Evolutionary conservation across 2,797 vertebrate species (phyloP).

Genomic region (Anolis apletophallus): DNA sequence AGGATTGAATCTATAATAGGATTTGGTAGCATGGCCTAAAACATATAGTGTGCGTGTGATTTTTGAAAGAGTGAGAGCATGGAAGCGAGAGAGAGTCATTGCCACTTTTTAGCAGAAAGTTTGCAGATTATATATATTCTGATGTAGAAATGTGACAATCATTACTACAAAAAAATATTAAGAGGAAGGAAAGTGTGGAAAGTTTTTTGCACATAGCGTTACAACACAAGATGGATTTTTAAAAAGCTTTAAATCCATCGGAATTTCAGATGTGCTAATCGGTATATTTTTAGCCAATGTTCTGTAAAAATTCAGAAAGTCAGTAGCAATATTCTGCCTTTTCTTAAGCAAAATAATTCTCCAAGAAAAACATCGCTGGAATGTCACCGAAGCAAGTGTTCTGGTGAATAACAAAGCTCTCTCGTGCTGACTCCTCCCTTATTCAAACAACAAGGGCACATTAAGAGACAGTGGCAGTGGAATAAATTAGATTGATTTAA

Average conservation of each 20-base stretch:
- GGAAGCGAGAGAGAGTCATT: constrained; percentile 30
- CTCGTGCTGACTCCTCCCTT: constrained; percentile 49
- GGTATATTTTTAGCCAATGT: constrained; percentile 52
- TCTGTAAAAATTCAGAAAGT: constrained; percentile 46
- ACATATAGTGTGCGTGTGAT: constrained; percentile 56
- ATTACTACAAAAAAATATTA: neutral
- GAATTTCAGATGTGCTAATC: constrained; percentile 56
- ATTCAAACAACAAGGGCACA: constrained; percentile 61
- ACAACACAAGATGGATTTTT: constrained; percentile 56
- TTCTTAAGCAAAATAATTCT: constrained; percentile 53
- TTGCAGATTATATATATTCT: constrained; percentile 41
- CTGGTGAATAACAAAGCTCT: constrained; percentile 57
- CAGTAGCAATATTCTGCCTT: constrained; percentile 5
- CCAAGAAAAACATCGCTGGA: neutral
- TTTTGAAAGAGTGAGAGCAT: neutral
- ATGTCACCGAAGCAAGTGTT: constrained; percentile 40
- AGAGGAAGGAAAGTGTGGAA: constrained; percentile 45
- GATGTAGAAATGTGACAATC: neutral
- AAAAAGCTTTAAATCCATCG: neutral
- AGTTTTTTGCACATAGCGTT: constrained; percentile 5
- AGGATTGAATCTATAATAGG: constrained; percentile 89
- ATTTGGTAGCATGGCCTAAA: constrained; percentile 84
- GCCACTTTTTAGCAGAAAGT: constrained; percentile 41
- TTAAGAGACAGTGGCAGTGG: constrained; percentile 47
- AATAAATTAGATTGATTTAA: constrained; percentile 58